These are phyloP conservation scores for Cyclophora punctaria DNA, from an alignment of 2,888 invertebrate species.

Conservation along the genomic window DNA sequence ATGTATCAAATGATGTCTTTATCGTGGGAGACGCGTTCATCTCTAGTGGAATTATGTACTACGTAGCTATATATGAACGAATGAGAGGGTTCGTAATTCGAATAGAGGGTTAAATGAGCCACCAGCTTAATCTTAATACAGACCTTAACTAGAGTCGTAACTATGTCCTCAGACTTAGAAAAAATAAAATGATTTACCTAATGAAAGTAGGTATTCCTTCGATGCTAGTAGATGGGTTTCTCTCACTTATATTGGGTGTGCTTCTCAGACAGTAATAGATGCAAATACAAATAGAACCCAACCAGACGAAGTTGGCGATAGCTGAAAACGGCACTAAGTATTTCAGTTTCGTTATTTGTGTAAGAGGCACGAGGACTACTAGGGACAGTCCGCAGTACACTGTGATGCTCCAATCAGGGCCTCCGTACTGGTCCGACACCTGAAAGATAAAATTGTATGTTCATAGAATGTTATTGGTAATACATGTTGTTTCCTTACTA, in stretches of 20 bases:
- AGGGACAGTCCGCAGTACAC: slow-evolving; percentile 80
- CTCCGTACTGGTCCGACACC: slow-evolving; percentile 70
- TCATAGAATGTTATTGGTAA: too few species aligned
- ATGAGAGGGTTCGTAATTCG: too few species aligned
- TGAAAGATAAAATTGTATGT: slow-evolving; percentile 31
- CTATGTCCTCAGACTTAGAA: background rate
- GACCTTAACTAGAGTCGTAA: background rate
- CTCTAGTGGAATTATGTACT: too few species aligned
- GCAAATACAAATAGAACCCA: slow-evolving; percentile 85
- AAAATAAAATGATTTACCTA: slow-evolving; percentile 43
- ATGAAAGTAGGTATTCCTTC: slow-evolving; percentile 89
- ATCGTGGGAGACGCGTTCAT: too few species aligned
- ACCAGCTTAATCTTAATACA: too few species aligned
- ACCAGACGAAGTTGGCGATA: slow-evolving; percentile 88
- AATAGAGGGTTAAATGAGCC: too few species aligned
- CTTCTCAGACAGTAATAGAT: slow-evolving; percentile 85
- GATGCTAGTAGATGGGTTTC: slow-evolving; percentile 65
- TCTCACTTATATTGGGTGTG: slow-evolving; percentile 52
- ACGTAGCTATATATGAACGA: too few species aligned
- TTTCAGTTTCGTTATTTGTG: slow-evolving; percentile 85
- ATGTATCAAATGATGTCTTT: too few species aligned
- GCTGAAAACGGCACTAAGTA: slow-evolving; percentile 92
- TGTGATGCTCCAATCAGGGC: slow-evolving; percentile 73
- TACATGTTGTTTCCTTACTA: too few species aligned
- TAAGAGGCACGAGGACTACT: slow-evolving; percentile 80